Evolutionary conservation across 2,797 vertebrate genomes (phyloP), one percentile per base, ranked within the genome.

Genomic region (Acanthiza pusilla): DNA sequence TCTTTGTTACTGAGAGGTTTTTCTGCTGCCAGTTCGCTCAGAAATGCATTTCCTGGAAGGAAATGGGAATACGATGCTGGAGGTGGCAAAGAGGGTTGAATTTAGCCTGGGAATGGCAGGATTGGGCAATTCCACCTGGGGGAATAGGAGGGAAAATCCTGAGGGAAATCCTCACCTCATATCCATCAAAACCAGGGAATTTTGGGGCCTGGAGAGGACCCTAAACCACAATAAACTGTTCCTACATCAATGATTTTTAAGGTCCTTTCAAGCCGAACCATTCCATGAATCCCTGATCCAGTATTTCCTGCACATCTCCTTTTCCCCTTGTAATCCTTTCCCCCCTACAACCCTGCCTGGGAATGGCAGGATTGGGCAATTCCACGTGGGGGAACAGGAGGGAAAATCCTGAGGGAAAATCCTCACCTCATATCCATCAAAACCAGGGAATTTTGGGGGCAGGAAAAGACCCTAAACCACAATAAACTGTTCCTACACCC

Each of bases 81-180:
- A 34, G 13, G 29, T 61, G 58, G 25, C 18, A 55, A 78, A 60
- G 50, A 63, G 16, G 2, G 27, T 25, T 25, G 54, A 80, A 83
- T 63, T 36, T 13, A 38, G 20, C 5, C 34, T 42, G 16, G 38
- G 26, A 53, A 78, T 7, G 13, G 30, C 22, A 20, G 27, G 8
- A 26, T 26, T 1, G 2, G 23, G 27, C 1, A 2, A 19, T 62
- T 86, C 42, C 47, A 40, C 8, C 7, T 7, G n/a, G 21, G 2
- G 27, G 8, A 6, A 16, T 3, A 11, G 34, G 27, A 38, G 8
- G 30, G 19, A 48, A 60, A 78, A 79, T 12, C 2, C 2, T 12
- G 38, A 38, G 38, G 10, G 4, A 3, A 11, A 38, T 26, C n/a
- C 12, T 53, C 27, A 23, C 11, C 1, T 0, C 14, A 5, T 5